These are phyloP conservation scores for Kudoa iwatai DNA, from an alignment of 30 jellyfish, hydroid and myxozoan genomes.

Conservation along the genomic window DNA sequence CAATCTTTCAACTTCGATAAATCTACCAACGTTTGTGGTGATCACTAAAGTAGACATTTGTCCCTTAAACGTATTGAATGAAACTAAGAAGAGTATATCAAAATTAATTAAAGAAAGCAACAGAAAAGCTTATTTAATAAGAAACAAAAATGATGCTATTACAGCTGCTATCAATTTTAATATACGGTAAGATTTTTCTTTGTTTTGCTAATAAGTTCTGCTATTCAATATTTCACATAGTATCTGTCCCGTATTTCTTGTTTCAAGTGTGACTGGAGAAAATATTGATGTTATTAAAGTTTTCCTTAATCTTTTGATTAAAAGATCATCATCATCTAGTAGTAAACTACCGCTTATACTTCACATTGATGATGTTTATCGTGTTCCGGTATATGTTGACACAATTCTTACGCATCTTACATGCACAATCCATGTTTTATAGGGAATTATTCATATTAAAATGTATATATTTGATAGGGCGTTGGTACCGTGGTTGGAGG, in stretches of 20 bases:
- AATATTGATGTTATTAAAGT: conserved; percentile 18
- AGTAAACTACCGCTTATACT: conserved; percentile 30
- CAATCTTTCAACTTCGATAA: conserved; percentile 52
- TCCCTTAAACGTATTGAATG: conserved; percentile 55
- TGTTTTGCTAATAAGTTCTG: not conserved
- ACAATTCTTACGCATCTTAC: not conserved
- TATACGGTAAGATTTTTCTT: not conserved
- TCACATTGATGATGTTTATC: conserved; percentile 55
- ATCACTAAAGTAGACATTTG: conserved; percentile 88
- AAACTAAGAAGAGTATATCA: conserved; percentile 70
- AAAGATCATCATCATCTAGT: conserved; percentile 7
- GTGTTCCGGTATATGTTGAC: conserved; percentile 37
- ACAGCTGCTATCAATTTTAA: conserved; percentile 44
- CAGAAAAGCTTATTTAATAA: no score
- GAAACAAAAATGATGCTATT: conserved; percentile 29
- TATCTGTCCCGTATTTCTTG: conserved; percentile 65
- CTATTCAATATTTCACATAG: conserved; percentile 2
- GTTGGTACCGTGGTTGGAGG: conserved; percentile 88
- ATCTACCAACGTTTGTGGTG: conserved; percentile 55
- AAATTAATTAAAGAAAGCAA: no score
- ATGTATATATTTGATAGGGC: no score
- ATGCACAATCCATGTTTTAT: not conserved
- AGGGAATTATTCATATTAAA: not conserved
- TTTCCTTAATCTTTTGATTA: conserved; percentile 26
- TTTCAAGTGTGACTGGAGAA: conserved; percentile 56